Evolutionary conservation across 2,113 vertebrate species (phyloP), one percentile per base, ranked within the genome.

Genomic region (Ophthalmolycus amberensis): DNA sequence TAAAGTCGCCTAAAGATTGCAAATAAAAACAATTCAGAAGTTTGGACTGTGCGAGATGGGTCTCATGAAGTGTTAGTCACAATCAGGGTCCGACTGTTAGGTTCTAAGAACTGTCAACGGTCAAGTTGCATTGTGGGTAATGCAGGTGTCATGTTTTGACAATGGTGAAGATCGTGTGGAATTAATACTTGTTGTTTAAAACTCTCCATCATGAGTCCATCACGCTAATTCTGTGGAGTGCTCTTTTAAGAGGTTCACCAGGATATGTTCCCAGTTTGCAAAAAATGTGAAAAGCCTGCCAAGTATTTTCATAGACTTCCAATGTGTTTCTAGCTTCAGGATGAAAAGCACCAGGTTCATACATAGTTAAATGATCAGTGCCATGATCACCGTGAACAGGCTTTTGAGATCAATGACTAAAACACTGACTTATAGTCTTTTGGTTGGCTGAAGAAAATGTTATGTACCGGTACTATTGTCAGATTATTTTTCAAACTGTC

Each of bases 381-480:
- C 42, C 50, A 14, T 63, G 60, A 75, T 82, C 42, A 29, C 37
- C 25, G 15, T 42, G 59, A 70, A 78, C 70, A 14, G 11, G 34
- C 54, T 42, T 59, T 40, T 65, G 10, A 67, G 60, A 85, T 82
- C 66, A 71, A 58, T 82, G 37, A 25, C 6, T 14, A 34, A 71
- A 70, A 75, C 32, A 65, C 5, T 32, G 54, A 65, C 37, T 59
- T 54, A n/a, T 56, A 20, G 25, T 74, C n/a, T 67, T 52, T 58
- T 18, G 48, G 16, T 58, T 46, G 15, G 29, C 20, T 4, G 32
- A 18, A 54, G 29, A 62, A 77, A 44, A 27, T 63, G n/a, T 32
- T 72, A 34, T 37, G 7, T 64, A 56, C 69, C n/a, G n/a, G n/a
- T n/a, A n/a, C n/a, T n/a, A n/a, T n/a, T 42, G 37, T 79, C 38